phyloP scores from a whole-genome alignment of 2,113 vertebrate species.

The Ellobius talpinus region DNA sequence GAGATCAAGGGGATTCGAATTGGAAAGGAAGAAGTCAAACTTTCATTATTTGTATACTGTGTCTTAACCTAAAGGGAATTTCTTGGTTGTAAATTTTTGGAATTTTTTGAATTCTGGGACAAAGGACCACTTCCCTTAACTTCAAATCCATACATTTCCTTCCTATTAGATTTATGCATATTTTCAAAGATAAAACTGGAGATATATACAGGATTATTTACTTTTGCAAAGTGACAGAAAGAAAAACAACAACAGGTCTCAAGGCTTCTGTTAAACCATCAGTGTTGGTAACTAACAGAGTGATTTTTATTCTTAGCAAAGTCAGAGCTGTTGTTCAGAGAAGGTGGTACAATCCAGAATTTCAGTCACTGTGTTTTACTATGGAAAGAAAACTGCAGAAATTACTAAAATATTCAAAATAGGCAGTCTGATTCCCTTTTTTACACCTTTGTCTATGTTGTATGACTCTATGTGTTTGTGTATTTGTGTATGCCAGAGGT shows the following conservation, averaged over 20 bases:
- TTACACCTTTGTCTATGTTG: background rate
- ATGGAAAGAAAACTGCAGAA: background rate
- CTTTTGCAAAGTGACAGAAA: background rate
- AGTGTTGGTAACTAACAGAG: too few species aligned
- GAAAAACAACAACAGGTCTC: background rate
- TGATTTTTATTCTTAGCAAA: background rate
- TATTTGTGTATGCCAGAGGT: too few species aligned
- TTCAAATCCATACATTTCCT: background rate
- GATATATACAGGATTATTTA: background rate
- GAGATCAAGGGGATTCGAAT: too few species aligned
- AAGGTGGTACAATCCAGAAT: background rate
- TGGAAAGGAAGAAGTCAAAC: too few species aligned
- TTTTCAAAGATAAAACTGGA: background rate
- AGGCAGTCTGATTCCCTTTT: background rate
- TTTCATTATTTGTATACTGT: too few species aligned
- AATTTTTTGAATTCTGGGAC: background rate
- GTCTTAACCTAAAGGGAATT: background rate
- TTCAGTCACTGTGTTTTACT: background rate
- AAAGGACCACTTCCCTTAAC: background rate
- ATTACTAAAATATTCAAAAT: background rate
- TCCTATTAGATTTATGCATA: background rate
- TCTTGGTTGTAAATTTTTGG: background rate
- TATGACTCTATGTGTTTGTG: background rate
- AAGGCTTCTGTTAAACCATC: background rate
- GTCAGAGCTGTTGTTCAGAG: accelerated